Evolutionary conservation across 2,888 invertebrate species (phyloP).

Genomic region (Idaea aversata): DNA sequence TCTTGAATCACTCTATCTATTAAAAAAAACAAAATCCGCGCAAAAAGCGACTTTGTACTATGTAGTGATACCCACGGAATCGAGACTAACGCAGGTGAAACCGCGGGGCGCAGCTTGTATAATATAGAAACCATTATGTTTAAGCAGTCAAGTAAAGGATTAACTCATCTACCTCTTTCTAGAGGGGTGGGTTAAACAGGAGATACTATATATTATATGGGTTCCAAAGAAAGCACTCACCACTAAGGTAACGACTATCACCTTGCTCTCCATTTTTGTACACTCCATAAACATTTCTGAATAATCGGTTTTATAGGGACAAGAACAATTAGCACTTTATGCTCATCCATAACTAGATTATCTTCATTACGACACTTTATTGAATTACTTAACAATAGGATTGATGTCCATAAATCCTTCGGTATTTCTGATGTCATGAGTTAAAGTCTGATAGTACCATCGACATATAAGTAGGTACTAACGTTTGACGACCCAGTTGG

Average conservation of each 20-base stretch:
- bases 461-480: too few species aligned
- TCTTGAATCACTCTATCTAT: too few species aligned
- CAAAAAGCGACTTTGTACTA: too few species aligned
- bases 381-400: not conserved
- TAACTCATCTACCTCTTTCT: too few species aligned
- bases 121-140: too few species aligned
- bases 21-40: too few species aligned
- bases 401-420: not conserved
- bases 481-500: too few species aligned
- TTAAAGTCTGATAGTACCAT: not conserved
- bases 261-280: not conserved
- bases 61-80: too few species aligned
- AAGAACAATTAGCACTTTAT: not conserved
- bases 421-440: not conserved
- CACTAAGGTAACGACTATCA: not conserved
- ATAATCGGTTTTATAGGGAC: constrained; percentile 1
- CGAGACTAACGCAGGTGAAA: too few species aligned
- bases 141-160: too few species aligned
- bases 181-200: not conserved
- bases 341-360: not conserved
- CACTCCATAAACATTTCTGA: not conserved
- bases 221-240: not conserved
- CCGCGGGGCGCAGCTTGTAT: too few species aligned
- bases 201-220: not conserved
- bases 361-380: not conserved